phyloP scores from a whole-genome alignment of 2,113 vertebrate species.

The Genyomyrus donnyi region DNA sequence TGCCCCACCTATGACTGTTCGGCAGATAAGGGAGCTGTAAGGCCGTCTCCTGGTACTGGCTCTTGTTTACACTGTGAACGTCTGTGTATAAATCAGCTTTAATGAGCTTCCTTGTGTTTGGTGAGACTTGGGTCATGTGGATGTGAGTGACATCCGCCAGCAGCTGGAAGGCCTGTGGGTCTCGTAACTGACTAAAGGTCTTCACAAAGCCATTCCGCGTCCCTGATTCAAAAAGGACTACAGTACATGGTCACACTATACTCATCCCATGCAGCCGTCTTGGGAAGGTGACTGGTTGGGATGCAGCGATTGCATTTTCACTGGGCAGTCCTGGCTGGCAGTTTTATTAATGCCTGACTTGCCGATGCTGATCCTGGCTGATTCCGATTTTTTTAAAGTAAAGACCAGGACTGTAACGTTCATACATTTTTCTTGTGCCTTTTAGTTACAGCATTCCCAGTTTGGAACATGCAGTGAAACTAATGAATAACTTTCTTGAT shows the following conservation, averaged over 20 bases:
- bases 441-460: not conserved
- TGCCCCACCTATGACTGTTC: not conserved
- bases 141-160: not conserved
- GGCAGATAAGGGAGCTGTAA: not conserved
- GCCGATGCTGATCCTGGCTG: not conserved
- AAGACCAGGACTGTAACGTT: not conserved
- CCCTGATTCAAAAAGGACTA: not conserved
- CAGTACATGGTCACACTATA: not conserved
- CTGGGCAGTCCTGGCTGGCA: too few relatives aligned
- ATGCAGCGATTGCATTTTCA: too few relatives aligned
- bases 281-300: not conserved
- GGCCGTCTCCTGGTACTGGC: not conserved
- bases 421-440: not conserved
- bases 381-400: not conserved
- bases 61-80: not conserved
- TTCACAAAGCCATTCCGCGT: not conserved
- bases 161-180: not conserved
- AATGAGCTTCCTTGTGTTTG: not conserved
- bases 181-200: not conserved
- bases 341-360: not conserved
- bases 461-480: not conserved
- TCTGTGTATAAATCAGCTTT: not conserved
- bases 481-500: not conserved
- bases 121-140: not conserved
- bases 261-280: not conserved